Evolutionary conservation across 2,113 vertebrate genomes (phyloP).

Genomic region (Hemibagrus wyckioides): DNA sequence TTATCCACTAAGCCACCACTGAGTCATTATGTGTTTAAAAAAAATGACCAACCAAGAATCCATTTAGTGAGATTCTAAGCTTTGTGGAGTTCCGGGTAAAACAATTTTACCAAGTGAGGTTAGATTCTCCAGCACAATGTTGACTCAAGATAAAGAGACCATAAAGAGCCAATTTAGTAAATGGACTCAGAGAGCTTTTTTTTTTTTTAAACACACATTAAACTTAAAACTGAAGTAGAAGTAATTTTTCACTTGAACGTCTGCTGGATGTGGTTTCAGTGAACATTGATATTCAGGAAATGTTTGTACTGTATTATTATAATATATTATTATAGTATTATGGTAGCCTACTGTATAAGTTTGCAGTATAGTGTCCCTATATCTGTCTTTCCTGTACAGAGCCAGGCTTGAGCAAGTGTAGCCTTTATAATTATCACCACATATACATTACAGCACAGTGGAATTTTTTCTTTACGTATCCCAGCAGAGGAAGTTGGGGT

Average conservation of each 20-base stretch:
- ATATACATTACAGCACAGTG: no score
- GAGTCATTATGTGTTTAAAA: not conserved
- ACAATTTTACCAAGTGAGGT: not conserved
- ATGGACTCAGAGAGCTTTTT: conserved; percentile 3
- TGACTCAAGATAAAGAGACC: not conserved
- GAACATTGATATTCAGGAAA: not conserved
- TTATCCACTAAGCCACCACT: not conserved
- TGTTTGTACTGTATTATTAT: conserved; percentile 1
- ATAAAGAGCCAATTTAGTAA: conserved; percentile 5
- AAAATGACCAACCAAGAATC: not conserved
- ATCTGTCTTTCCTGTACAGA: not conserved
- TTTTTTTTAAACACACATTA: not conserved
- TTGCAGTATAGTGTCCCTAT: not conserved
- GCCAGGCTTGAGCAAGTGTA: not conserved
- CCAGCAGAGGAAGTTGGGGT: no score
- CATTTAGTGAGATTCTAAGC: not conserved
- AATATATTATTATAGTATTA: not conserved
- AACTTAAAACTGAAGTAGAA: not conserved
- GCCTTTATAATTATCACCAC: no score
- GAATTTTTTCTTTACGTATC: no score
- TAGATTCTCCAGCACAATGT: not conserved
- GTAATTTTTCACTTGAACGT: not conserved
- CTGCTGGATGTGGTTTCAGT: not conserved
- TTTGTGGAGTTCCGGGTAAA: not conserved
- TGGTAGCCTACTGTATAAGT: not conserved